Conservation (phyloP, 2,797 vertebrate species). For the Leucoraja ocellata region DNA sequence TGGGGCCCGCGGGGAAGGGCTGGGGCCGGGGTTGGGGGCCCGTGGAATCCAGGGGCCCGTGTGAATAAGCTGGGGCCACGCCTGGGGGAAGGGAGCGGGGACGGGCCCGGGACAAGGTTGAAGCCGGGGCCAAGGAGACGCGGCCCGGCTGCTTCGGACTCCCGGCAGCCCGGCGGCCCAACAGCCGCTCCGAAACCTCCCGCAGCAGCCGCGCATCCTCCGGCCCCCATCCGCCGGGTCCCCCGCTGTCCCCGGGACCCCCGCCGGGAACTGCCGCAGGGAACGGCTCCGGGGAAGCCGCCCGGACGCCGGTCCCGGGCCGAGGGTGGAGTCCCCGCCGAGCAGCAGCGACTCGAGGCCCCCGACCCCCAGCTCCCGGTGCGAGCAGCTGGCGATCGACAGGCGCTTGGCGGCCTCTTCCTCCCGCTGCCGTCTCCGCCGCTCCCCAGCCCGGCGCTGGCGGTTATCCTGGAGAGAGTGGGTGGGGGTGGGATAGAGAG, state of each 20-base stretch:
- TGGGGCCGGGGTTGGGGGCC: too few species aligned
- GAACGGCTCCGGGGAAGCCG: background rate
- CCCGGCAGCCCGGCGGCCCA: background rate
- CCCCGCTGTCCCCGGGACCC: background rate
- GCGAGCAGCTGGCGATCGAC: slow-evolving; percentile 69
- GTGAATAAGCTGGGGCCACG: too few species aligned
- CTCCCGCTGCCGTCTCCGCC: slow-evolving; percentile 35
- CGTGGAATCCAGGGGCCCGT: too few species aligned
- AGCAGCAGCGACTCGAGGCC: slow-evolving; percentile 60
- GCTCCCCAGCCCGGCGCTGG: background rate
- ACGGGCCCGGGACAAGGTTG: too few species aligned
- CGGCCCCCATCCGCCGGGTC: background rate
- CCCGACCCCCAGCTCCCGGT: slow-evolving; percentile 61
- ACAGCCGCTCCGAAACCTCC: background rate
- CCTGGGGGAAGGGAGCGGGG: too few species aligned
- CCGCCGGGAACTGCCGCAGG: too few species aligned
- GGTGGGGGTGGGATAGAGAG: background rate
- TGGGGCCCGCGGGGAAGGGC: too few species aligned
- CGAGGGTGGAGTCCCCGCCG: background rate
- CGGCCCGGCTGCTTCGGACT: background rate
- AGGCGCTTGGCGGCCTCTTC: slow-evolving; percentile 34
- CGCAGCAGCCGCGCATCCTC: background rate
- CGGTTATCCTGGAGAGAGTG: slow-evolving; percentile 40
- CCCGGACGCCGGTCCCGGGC: background rate
- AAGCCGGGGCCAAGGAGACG: too few species aligned